These are phyloP conservation scores for Tetramorium parvispinum DNA, from an alignment of 1,140 invertebrate genomes.

Conservation along the genomic window DNA sequence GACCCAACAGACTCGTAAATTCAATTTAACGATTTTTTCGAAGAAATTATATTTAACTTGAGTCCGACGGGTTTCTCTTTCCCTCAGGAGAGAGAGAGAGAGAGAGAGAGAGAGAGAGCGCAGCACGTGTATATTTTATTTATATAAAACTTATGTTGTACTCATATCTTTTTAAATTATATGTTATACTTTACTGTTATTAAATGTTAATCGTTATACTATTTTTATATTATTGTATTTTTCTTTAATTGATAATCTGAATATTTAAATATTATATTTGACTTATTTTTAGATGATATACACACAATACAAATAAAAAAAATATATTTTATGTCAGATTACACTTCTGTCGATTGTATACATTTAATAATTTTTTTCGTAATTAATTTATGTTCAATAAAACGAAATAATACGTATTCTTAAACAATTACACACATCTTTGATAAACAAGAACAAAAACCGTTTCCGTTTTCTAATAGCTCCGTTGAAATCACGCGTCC, in stretches of 20 bases:
- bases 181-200: slow-evolving; percentile 1
- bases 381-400: neutral
- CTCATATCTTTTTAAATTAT: neutral
- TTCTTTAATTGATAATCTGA: neutral
- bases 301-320: neutral
- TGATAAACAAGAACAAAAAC: neutral
- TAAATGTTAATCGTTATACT: neutral
- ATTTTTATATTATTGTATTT: neutral
- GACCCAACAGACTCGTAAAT: neutral
- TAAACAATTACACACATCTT: neutral
- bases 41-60: neutral
- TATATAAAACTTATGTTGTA: neutral
- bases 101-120: too few relatives aligned
- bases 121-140: neutral
- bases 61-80: neutral
- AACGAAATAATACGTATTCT: neutral
- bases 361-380: neutral
- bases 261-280: neutral
- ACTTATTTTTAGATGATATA: neutral
- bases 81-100: too few relatives aligned
- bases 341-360: neutral
- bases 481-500: neutral
- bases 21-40: neutral
- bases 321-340: neutral
- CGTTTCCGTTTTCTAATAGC: neutral